Evolutionary conservation across 2,113 vertebrate species (phyloP).

Genomic region (Pedetes capensis): DNA sequence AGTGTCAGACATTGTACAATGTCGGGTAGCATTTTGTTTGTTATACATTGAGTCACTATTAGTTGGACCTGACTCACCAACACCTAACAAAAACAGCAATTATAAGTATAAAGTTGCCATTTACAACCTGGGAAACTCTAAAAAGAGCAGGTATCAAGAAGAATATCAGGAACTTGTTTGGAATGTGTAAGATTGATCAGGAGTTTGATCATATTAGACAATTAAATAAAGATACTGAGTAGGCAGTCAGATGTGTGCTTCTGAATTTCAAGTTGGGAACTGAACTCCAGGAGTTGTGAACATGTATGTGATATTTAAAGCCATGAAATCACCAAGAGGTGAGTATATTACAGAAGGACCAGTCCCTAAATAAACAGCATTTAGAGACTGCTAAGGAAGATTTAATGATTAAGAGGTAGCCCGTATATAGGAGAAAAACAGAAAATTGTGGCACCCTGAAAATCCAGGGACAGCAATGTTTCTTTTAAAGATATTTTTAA

Average conservation of each 20-base stretch:
- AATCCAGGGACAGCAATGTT: neutral
- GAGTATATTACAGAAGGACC: neutral
- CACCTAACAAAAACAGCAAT: too few relatives aligned
- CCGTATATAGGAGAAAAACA: neutral
- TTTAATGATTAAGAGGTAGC: neutral
- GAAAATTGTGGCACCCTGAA: neutral
- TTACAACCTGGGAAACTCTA: neutral
- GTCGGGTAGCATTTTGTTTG: too few relatives aligned
- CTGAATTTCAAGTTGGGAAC: neutral
- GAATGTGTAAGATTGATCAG: neutral
- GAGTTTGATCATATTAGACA: neutral
- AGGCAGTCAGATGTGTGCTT: neutral
- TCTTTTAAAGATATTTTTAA: too few relatives aligned
- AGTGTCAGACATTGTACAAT: too few relatives aligned
- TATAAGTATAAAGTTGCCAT: neutral
- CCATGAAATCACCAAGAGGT: neutral
- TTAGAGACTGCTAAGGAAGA: neutral
- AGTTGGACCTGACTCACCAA: too few relatives aligned
- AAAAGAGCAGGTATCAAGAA: neutral
- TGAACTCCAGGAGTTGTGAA: neutral
- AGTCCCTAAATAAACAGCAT: neutral
- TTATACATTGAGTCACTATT: too few relatives aligned
- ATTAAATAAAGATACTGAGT: neutral
- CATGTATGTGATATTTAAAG: neutral
- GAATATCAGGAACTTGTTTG: neutral